These are phyloP conservation scores for Aphyosemion australe DNA, from an alignment of 2,113 vertebrate species.

Conservation along the genomic window DNA sequence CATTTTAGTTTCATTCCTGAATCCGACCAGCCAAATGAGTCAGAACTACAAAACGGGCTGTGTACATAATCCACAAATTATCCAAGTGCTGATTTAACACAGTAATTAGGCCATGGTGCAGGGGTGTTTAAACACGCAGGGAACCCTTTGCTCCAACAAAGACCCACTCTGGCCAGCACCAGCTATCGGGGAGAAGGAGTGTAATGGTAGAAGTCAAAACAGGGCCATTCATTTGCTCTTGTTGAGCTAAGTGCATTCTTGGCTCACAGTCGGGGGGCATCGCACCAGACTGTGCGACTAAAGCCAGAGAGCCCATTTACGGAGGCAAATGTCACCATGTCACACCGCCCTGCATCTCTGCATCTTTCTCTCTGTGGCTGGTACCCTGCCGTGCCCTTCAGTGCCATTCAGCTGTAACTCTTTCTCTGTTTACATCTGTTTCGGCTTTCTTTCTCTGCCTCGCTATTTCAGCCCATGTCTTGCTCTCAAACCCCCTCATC, in stretches of 20 bases:
- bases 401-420: constrained; percentile 66
- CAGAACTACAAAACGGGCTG: constrained; percentile 28
- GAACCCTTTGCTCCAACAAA: constrained; percentile 71
- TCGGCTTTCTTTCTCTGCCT: constrained; percentile 36
- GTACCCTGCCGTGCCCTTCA: constrained; percentile 74
- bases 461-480: constrained; percentile 25
- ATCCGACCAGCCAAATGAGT: constrained; percentile 36
- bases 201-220: constrained; percentile 87
- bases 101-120: constrained; percentile 73
- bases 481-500: constrained; percentile 74
- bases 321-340: constrained; percentile 82
- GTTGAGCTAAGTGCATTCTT: constrained; percentile 97
- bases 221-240: constrained; percentile 91
- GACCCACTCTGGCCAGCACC: constrained; percentile 73
- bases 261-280: constrained; percentile 84
- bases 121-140: constrained; percentile 74
- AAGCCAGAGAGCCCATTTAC: constrained; percentile 95
- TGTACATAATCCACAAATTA: constrained; percentile 59
- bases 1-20: constrained; percentile 11
- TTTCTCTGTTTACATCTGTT: constrained; percentile 63
- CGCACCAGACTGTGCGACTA: constrained; percentile 74
- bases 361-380: constrained; percentile 65
- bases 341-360: constrained; percentile 74
- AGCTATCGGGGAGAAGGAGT: constrained; percentile 78
- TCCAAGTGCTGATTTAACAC: constrained; percentile 68